phyloP scores from a whole-genome alignment of 1,140 invertebrate genomes.

The Littorina saxatilis region DNA sequence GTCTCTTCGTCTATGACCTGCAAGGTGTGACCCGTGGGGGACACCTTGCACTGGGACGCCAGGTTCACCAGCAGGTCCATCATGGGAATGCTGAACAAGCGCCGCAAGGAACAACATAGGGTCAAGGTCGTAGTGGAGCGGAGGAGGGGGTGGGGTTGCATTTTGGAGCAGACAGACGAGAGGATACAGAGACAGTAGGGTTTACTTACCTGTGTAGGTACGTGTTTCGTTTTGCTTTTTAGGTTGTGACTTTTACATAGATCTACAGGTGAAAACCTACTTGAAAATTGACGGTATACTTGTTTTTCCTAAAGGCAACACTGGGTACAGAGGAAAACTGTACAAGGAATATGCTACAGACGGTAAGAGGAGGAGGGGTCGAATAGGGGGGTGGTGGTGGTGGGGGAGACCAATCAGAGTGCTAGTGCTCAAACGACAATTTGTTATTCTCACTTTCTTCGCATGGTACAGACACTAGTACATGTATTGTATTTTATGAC shows the following conservation, averaged over 20 bases:
- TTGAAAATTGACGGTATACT: too few relatives aligned
- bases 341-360: too few relatives aligned
- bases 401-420: too few relatives aligned
- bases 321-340: too few relatives aligned
- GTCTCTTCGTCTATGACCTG: conserved; percentile 79
- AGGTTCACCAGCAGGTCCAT: conserved; percentile 89
- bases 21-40: conserved; percentile 84
- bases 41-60: conserved; percentile 84
- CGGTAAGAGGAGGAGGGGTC: too few relatives aligned
- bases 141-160: not conserved
- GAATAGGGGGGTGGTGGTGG: too few relatives aligned
- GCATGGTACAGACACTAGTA: too few relatives aligned
- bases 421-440: too few relatives aligned
- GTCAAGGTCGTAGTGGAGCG: not conserved
- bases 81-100: conserved; percentile 83
- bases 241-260: not conserved
- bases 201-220: not conserved
- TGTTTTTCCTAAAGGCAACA: too few relatives aligned
- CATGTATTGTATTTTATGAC: too few relatives aligned
- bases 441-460: too few relatives aligned
- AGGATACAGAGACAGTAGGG: not conserved
- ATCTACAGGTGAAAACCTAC: not conserved
- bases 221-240: too few relatives aligned
- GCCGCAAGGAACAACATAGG: conserved; percentile 54
- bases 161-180: not conserved